These are phyloP conservation scores for Tachystola acroxantha DNA, from an alignment of 2,888 invertebrate species.

Conservation along the genomic window DNA sequence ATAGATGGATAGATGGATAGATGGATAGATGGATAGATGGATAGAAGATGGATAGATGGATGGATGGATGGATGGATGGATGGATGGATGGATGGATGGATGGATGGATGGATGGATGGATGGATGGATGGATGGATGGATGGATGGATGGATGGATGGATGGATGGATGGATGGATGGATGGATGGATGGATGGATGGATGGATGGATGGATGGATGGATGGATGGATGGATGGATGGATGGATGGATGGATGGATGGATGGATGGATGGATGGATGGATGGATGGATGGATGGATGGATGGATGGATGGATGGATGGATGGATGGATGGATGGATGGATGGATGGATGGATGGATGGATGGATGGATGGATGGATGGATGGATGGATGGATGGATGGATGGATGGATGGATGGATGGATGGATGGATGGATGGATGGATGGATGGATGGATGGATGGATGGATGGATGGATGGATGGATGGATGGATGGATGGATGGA, in stretches of 20 bases:
- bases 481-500: no score
- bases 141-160: not conserved
- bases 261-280: not conserved
- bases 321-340: slow-evolving; percentile 3
- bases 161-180: not conserved
- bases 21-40: no score
- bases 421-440: not conserved
- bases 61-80: not conserved
- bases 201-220: not conserved
- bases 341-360: slow-evolving; percentile 2
- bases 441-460: no score
- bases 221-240: not conserved
- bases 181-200: not conserved
- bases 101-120: not conserved
- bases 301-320: slow-evolving; percentile 3
- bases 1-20: no score
- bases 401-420: not conserved
- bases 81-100: not conserved
- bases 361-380: slow-evolving; percentile 1
- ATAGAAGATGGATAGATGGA: not conserved
- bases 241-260: not conserved
- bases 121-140: not conserved
- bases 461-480: no score
- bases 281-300: not conserved
- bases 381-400: slow-evolving; percentile 1